These are phyloP conservation scores for Nomada goodeniana DNA, from an alignment of 2,888 invertebrate species.

Conservation along the genomic window DNA sequence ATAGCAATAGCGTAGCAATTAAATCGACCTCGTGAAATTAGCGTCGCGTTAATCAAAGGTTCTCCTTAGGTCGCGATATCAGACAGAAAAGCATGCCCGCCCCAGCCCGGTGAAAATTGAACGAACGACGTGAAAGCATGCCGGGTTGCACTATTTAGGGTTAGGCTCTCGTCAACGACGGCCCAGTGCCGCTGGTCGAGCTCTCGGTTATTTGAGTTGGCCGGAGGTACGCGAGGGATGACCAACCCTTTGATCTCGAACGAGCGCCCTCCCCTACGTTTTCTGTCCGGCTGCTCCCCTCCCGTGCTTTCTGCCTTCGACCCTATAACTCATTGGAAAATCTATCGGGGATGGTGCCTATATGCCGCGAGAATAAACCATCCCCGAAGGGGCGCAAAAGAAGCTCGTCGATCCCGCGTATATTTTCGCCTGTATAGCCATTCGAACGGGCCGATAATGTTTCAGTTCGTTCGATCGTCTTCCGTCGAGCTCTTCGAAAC, in stretches of 20 bases:
- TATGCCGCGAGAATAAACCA: constrained; percentile 71
- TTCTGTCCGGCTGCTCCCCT: constrained; percentile 63
- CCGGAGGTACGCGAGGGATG: constrained; percentile 79
- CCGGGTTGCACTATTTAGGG: constrained; percentile 79
- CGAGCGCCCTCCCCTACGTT: constrained; percentile 69
- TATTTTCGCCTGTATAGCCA: constrained; percentile 42
- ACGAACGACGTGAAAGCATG: constrained; percentile 68
- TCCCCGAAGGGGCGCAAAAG: constrained; percentile 30
- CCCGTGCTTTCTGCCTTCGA: constrained; percentile 69
- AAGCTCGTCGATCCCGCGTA: constrained; percentile 28
- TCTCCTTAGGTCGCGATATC: constrained; percentile 30
- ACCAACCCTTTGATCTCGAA: constrained; percentile 83
- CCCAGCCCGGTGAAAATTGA: constrained; percentile 61
- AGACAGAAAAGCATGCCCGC: background rate
- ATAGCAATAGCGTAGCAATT: background rate
- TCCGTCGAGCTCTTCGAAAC: background rate
- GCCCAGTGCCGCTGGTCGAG: constrained; percentile 78
- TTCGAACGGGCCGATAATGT: constrained; percentile 53
- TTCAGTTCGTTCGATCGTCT: background rate
- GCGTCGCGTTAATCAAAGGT: constrained; percentile 30
- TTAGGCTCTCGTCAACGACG: constrained; percentile 75
- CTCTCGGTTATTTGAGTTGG: constrained; percentile 84
- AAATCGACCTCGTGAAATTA: constrained; percentile 18
- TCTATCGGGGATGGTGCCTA: constrained; percentile 75
- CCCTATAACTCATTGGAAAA: constrained; percentile 76